Percentiles rank a stretch among this genome's conserved stretches.
Evolutionary conservation across 37 sponge, comb jelly and placozoan genomes (phyloP).

Genomic region (Diacarnus erythraeanus): DNA sequence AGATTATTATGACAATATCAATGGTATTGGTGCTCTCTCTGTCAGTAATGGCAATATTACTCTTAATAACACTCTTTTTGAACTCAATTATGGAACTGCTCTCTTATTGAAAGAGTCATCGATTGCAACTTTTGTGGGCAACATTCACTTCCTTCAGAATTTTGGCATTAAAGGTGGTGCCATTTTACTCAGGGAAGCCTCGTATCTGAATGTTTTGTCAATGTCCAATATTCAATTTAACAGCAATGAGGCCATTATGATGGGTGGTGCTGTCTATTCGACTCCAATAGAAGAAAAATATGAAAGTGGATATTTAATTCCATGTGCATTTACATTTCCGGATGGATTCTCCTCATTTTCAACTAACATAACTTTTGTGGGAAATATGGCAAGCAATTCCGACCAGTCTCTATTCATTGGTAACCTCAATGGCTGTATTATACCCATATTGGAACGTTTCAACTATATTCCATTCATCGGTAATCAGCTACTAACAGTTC

Average conservation of each 20-base stretch:
- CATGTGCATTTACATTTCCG: neutral
- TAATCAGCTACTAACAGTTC: neutral
- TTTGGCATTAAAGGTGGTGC: neutral
- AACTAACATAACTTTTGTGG: neutral
- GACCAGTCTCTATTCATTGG: neutral
- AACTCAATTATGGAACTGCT: neutral
- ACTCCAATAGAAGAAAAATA: neutral
- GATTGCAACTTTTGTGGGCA: neutral
- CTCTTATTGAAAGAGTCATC: neutral
- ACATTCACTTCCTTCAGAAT: neutral
- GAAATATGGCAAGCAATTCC: neutral
- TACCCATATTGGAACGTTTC: neutral
- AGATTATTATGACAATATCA: neutral
- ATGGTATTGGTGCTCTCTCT: constrained; percentile 2
- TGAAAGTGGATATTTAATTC: too few relatives aligned
- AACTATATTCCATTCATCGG: neutral
- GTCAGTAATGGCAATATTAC: neutral
- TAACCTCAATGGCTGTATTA: neutral
- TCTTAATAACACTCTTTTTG: neutral
- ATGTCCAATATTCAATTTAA: neutral
- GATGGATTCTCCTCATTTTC: neutral
- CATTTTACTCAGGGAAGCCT: neutral
- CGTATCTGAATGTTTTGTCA: neutral
- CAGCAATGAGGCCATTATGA: neutral
- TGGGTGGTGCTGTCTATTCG: neutral